Evolutionary conservation across 2,888 invertebrate genomes (phyloP), one percentile per base, ranked within the genome.

Genomic region (Habrosyne pyritoides): DNA sequence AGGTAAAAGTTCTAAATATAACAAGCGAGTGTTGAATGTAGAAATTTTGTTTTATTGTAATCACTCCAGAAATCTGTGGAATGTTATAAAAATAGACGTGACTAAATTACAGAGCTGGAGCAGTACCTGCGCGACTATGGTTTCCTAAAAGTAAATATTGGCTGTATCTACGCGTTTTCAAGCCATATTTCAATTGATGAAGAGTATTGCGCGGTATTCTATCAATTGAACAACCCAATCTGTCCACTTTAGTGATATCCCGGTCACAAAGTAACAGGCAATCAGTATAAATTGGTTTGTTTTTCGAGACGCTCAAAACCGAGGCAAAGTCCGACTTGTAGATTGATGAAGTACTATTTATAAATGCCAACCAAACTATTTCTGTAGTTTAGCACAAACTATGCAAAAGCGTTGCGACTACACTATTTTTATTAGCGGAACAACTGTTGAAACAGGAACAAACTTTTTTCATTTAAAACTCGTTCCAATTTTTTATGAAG

Each of bases 271-370:
- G 30, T 50, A 28, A 30, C 21, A 21, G 53, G 58, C 60, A 73
- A 72, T 79, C 59, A 67, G 75, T 51, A 59, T 61, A 73, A 71
- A 81, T 82, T 81, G 73, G 67, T 73, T 75, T 78, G 69, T 78
- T 75, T 73, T 76, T 71, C 64, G 64, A 62, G 58, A 42, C 63
- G 53, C 68, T 53, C 51, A 47, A 64, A 65, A 56, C 56, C 53
- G 50, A 75, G 61, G 49, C 84, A 81, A 86, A 86, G 84, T 86
- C 77, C 81, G 65, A 48, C 54, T 63, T 56, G 56, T 60, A 68
- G 61, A 74, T 71, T 58, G 60, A 69, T 65, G 59, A 46, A 49
- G 53, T 52, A 58, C 58, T 76, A 77, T 77, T 73, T 80, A 70
- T 76, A 75, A 61, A 72, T 68, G 62, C 61, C 55, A 64, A 36